Evolutionary conservation across 2,888 invertebrate genomes (phyloP), one percentile per base, ranked within the genome.

Genomic region (Hirtodrosophila trivittata): DNA sequence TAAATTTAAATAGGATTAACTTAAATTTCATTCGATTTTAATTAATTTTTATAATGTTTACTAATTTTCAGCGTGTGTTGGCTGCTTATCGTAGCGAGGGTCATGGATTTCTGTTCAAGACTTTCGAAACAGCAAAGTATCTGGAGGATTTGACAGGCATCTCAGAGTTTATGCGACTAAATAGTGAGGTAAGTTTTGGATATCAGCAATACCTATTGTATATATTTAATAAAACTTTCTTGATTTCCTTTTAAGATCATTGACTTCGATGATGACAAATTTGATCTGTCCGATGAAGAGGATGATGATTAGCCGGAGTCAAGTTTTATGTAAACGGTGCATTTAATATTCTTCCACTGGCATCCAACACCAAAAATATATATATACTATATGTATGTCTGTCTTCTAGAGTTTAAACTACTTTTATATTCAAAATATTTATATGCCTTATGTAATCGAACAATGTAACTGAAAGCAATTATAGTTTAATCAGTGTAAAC

Each of bases 91-190:
- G 88, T 49, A 86, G 89, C 0, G 91, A 93, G 8, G 94, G 95
- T 0, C 93, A 94, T 43, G 92, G 94, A 12, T 97, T 98, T 89
- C 89, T 98, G 21, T 87, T 95, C 46, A 93, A 95, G 78, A 97
- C 95, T 0, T 96, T 97, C 83, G 94, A 96, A 85, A 94, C 95
- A 71, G 94, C 96, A 0, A 93, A 93, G 62, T 95, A 95, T 91
- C 92, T 98, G 83, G 98, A 98, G 91, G 94, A 96, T 71, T 89
- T 98, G 1, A 96, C 97, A 0, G 97, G 97, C 0, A 92, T 98
- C 33, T 92, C 93, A 0, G 92, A 93, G 58, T 91, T 94, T 68
- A 93, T 93, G 74, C 90, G 93, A 55, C 89, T 93, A 7, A 92
- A 93, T 7, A 93, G 93, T 86, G 92, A 93, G 90, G 92, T 92